phyloP scores from a whole-genome alignment of 2,797 vertebrate genomes.

The Periparus ater region DNA sequence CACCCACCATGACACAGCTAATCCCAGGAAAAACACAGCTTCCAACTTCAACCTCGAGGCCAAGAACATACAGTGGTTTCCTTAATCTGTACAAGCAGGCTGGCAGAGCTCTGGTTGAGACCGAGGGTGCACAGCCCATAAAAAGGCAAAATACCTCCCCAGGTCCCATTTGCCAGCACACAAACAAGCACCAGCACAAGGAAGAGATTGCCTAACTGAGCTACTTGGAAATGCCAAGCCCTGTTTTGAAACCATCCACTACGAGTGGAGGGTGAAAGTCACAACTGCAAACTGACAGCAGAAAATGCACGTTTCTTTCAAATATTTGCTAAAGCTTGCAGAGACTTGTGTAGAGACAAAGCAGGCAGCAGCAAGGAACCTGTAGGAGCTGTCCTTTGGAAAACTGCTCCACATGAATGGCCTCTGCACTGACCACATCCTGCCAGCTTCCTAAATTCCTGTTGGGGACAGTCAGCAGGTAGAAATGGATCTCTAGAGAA shows the following conservation, averaged over 20 bases:
- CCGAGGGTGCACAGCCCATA: fast-evolving
- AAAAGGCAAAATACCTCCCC: background rate
- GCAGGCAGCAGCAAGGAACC: background rate
- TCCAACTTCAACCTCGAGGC: background rate
- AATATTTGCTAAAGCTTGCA: background rate
- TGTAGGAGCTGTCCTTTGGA: background rate
- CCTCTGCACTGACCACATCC: background rate
- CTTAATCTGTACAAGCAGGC: background rate
- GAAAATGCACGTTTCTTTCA: background rate
- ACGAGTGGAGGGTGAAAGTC: background rate
- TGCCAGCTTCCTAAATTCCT: background rate
- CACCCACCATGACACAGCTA: background rate
- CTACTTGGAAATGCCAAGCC: background rate
- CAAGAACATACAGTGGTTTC: fast-evolving
- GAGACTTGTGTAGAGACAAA: background rate
- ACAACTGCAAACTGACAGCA: background rate
- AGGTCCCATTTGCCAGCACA: background rate
- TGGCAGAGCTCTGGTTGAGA: background rate
- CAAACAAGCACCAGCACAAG: background rate
- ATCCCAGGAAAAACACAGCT: fast-evolving
- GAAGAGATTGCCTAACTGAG: background rate
- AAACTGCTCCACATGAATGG: background rate
- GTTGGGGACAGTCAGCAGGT: background rate
- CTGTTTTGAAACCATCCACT: background rate
- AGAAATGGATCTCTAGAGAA: background rate